These are phyloP conservation scores for Athrips mouffetella DNA, from an alignment of 2,888 invertebrate species.

Conservation along the genomic window DNA sequence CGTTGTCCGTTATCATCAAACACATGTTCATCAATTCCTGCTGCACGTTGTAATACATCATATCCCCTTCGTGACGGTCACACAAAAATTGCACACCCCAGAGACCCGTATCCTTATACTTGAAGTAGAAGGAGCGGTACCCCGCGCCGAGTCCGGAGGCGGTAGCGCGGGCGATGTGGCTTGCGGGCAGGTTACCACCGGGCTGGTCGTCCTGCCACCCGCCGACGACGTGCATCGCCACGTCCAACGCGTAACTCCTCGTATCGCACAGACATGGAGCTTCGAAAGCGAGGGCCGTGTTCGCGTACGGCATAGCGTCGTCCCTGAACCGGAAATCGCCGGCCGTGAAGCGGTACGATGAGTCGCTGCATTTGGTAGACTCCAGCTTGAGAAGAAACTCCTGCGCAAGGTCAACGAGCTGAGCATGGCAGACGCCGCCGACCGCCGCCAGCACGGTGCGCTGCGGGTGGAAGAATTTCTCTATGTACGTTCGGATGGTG, in stretches of 20 bases:
- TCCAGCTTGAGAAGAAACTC: conserved; percentile 81
- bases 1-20: conserved; percentile 88
- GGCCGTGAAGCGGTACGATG: conserved; percentile 88
- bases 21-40: conserved; percentile 92
- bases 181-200: conserved; percentile 86
- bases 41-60: conserved; percentile 85
- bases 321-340: conserved; percentile 92
- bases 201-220: conserved; percentile 94
- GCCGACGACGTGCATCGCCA: conserved; percentile 94
- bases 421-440: conserved; percentile 92
- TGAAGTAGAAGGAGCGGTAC: conserved; percentile 96
- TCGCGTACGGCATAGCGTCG: conserved; percentile 91
- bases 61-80: conserved; percentile 81
- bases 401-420: conserved; percentile 86
- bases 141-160: conserved; percentile 87
- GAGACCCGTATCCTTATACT: conserved; percentile 97
- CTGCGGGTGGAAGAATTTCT: conserved; percentile 90
- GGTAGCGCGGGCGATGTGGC: conserved; percentile 84
- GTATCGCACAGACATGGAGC: conserved; percentile 93
- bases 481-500: conserved; percentile 87
- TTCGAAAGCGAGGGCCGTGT: conserved; percentile 94
- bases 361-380: conserved; percentile 75
- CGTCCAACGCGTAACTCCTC: conserved; percentile 92
- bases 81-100: conserved; percentile 95
- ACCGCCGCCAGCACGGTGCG: conserved; percentile 95